Conservation (phyloP, 1,140 invertebrate genomes). For the Papilio helenus region DNA sequence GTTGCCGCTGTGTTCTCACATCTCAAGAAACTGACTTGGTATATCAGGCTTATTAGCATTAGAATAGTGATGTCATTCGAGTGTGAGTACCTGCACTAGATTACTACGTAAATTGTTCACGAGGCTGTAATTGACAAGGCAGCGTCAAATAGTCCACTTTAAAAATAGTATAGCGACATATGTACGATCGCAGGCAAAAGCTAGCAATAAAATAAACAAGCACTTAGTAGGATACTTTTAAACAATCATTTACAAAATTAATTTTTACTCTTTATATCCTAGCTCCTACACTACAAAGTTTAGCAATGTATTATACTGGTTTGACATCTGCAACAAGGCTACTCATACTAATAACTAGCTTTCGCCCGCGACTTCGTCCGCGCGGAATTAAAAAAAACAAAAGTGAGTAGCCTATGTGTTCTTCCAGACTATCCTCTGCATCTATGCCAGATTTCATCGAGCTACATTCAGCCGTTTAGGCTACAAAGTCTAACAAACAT, state of each 20-base stretch:
- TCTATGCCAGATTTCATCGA: no score
- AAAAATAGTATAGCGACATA: neutral
- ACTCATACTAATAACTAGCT: no score
- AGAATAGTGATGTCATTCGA: neutral
- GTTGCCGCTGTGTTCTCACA: neutral
- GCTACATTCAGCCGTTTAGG: no score
- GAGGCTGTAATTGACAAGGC: slow-evolving; percentile 14
- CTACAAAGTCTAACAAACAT: no score
- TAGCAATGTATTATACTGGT: neutral
- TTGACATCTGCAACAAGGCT: neutral
- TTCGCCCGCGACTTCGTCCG: no score
- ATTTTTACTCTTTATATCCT: neutral
- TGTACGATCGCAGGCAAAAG: no score
- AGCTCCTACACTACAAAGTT: neutral
- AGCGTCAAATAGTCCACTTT: neutral
- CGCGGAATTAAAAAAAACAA: no score
- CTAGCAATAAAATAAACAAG: no score
- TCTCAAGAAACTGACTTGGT: neutral
- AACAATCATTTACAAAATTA: no score
- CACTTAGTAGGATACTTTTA: no score
- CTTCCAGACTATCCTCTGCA: no score
- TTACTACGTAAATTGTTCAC: neutral
- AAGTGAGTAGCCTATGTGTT: no score
- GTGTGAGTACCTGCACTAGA: neutral
- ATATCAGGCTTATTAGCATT: neutral